phyloP scores from a whole-genome alignment of 1,140 invertebrate species.

The Xylocopa sonorina region DNA sequence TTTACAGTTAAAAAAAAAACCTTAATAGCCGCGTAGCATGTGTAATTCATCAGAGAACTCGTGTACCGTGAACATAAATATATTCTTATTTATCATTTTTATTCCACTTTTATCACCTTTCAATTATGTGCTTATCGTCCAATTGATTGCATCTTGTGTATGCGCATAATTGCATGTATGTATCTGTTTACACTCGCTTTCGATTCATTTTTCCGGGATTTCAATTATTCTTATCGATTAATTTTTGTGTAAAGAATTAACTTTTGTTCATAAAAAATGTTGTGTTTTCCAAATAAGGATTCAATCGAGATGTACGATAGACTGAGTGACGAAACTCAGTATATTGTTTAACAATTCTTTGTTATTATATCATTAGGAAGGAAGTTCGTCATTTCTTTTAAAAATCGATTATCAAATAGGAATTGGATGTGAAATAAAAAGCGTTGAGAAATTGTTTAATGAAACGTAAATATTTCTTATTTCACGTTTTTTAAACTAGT shows the following conservation, averaged over 20 bases:
- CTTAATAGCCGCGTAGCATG: neutral
- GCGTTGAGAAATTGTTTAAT: no score
- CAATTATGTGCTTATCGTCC: conserved; percentile 9
- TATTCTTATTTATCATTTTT: conserved; percentile 3
- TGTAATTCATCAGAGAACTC: neutral
- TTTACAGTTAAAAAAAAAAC: no score
- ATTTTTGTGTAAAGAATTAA: neutral
- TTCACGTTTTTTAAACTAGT: no score
- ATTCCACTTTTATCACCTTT: conserved; percentile 3
- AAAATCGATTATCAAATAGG: no score
- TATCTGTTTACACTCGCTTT: neutral
- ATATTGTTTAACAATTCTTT: no score
- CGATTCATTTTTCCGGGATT: neutral
- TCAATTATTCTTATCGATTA: neutral
- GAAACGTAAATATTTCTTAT: no score
- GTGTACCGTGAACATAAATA: conserved; percentile 6
- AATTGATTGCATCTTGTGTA: conserved; percentile 21
- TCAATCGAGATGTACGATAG: no score
- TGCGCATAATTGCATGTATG: no score
- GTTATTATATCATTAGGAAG: no score
- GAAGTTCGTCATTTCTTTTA: no score
- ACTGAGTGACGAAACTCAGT: no score
- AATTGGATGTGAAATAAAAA: no score
- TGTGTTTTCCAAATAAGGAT: neutral
- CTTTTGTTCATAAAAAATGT: neutral